These are phyloP conservation scores for Conus ventricosus DNA, from an alignment of 1,140 invertebrate genomes.

Conservation along the genomic window DNA sequence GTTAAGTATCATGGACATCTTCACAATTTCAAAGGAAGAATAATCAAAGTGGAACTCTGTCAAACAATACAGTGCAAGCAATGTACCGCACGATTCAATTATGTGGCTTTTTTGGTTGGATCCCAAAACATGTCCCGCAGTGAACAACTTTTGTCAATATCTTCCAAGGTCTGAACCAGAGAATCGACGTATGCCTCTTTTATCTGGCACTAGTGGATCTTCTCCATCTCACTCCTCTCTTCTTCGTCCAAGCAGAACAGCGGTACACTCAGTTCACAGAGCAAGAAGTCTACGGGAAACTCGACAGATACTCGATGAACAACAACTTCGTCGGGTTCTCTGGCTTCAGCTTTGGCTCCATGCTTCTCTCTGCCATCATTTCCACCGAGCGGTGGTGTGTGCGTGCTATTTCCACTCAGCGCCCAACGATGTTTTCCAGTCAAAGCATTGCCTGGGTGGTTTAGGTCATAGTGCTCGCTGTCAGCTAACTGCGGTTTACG, in stretches of 20 bases:
- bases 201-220: background rate
- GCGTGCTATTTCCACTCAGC: background rate
- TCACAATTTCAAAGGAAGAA: too few relatives aligned
- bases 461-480: background rate
- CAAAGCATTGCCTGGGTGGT: background rate
- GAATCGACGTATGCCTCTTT: constrained; percentile 17
- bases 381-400: constrained; percentile 15
- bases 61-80: too few relatives aligned
- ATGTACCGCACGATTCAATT: too few relatives aligned
- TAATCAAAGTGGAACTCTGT: too few relatives aligned
- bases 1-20: too few relatives aligned
- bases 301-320: background rate
- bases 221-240: background rate
- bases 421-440: background rate
- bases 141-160: too few relatives aligned
- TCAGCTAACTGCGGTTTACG: background rate
- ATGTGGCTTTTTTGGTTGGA: too few relatives aligned
- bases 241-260: background rate
- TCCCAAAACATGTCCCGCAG: too few relatives aligned
- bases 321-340: constrained; percentile 24
- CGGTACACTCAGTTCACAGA: constrained; percentile 14
- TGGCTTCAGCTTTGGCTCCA: constrained; percentile 23
- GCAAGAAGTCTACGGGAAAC: background rate
- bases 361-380: constrained; percentile 2
- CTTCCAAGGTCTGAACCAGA: background rate